Evolutionary conservation across 2,797 vertebrate species (phyloP).

Genomic region (Mareca penelope): DNA sequence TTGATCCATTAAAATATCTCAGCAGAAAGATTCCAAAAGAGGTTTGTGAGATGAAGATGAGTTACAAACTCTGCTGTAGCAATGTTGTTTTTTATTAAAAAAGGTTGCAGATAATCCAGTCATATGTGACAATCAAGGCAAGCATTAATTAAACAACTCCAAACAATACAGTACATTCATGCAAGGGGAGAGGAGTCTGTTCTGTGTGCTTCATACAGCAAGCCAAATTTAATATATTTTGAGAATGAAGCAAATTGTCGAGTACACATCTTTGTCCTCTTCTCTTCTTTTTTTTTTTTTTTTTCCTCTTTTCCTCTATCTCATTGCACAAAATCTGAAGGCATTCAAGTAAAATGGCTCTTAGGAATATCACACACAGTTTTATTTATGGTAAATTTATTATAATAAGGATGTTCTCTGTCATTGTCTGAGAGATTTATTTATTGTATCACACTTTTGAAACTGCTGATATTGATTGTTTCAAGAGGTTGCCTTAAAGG

Average conservation of each 20-base stretch:
- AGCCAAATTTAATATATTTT: slow-evolving; percentile 12
- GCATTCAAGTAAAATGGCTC: slow-evolving; percentile 65
- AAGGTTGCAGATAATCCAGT: neutral
- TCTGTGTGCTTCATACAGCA: neutral
- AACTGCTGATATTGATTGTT: slow-evolving; percentile 71
- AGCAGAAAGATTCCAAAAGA: neutral
- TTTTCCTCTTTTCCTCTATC: slow-evolving; percentile 9
- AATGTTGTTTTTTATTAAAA: neutral
- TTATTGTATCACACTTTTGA: slow-evolving; percentile 70
- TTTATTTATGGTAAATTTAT: slow-evolving; percentile 76
- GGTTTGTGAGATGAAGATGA: neutral
- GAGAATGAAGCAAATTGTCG: slow-evolving; percentile 33
- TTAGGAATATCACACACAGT: slow-evolving; percentile 57
- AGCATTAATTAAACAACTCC: slow-evolving; percentile 7
- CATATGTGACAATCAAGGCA: neutral
- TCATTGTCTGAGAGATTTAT: slow-evolving; percentile 77
- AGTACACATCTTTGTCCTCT: slow-evolving; percentile 2
- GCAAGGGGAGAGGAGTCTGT: neutral
- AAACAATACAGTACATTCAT: neutral
- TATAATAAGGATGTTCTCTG: slow-evolving; percentile 75
- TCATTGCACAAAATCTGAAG: slow-evolving; percentile 37
- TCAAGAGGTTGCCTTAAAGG: slow-evolving; percentile 63
- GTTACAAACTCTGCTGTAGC: neutral
- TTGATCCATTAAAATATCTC: neutral
- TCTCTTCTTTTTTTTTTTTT: neutral